A percentile compares a stretch with the other conserved stretches of the same genome.
Evolutionary conservation across 2,888 invertebrate genomes (phyloP).

Genomic region (Scaeva pyrastri): DNA sequence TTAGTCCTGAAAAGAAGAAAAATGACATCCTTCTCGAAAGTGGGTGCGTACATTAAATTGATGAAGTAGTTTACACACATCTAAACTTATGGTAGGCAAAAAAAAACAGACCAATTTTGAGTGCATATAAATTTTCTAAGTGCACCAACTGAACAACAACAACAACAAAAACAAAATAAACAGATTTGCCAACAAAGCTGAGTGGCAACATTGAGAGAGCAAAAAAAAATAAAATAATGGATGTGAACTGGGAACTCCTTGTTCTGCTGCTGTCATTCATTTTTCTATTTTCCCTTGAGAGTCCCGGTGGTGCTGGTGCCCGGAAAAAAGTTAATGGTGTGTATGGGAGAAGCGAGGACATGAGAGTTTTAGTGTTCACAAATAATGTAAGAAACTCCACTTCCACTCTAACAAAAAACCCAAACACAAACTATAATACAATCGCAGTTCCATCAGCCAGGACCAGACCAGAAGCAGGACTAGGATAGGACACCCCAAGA

Average conservation of each 20-base stretch:
- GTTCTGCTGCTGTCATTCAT: slow-evolving; percentile 26
- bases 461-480: not conserved
- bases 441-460: not conserved
- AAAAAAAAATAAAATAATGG: slow-evolving; percentile 8
- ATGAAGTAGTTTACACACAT: slow-evolving; percentile 5
- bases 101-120: not conserved
- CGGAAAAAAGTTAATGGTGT: not conserved
- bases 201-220: slow-evolving; percentile 26
- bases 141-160: slow-evolving; percentile 23
- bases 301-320: too few species aligned
- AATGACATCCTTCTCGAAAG: slow-evolving; percentile 53
- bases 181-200: slow-evolving; percentile 37
- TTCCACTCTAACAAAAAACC: too few species aligned
- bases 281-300: slow-evolving; percentile 45
- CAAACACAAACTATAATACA: too few species aligned
- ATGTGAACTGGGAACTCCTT: slow-evolving; percentile 43
- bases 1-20: slow-evolving; percentile 18
- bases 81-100: slow-evolving; percentile 8
- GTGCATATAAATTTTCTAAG: slow-evolving; percentile 12
- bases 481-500: not conserved
- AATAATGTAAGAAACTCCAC: not conserved
- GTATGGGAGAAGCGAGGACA: too few species aligned
- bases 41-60: slow-evolving; percentile 5
- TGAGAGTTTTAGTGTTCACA: not conserved
- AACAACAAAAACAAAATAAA: slow-evolving; percentile 24